A percentile compares a stretch with the other conserved stretches of the same genome.
Evolutionary conservation across 2,797 vertebrate genomes (phyloP).

Genomic region (Myotis daubentonii): DNA sequence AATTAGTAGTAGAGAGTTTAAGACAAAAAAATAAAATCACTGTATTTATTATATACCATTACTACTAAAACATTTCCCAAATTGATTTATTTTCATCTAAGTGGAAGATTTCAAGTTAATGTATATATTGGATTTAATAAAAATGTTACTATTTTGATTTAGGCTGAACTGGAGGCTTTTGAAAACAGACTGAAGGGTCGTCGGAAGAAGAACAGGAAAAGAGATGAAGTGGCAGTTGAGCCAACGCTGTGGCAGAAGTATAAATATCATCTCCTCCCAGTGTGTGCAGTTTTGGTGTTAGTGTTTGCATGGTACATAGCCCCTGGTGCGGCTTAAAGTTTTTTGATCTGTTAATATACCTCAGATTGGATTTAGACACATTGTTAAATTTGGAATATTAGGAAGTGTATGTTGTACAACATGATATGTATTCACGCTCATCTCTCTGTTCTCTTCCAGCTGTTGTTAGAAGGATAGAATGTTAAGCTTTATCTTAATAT

Average conservation of each 20-base stretch:
- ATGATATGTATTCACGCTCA: conserved; percentile 43
- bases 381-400: conserved; percentile 70
- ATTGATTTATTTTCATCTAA: conserved; percentile 51
- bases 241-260: conserved; percentile 86
- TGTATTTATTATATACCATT: background rate
- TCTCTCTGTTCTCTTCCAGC: conserved; percentile 61
- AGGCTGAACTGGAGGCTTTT: conserved; percentile 97
- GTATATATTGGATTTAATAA: conserved; percentile 50
- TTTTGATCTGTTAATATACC: conserved; percentile 70
- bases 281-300: conserved; percentile 87
- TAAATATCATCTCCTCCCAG: conserved; percentile 87
- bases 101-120: background rate
- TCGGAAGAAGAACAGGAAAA: conserved; percentile 90
- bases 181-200: conserved; percentile 95
- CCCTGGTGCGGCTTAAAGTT: conserved; percentile 75
- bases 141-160: conserved; percentile 61
- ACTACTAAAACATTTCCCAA: conserved; percentile 21
- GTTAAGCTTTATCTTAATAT: conserved; percentile 55
- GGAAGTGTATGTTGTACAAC: conserved; percentile 59
- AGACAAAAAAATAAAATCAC: background rate
- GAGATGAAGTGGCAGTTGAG: conserved; percentile 89
- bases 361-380: conserved; percentile 70
- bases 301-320: conserved; percentile 89
- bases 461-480: conserved; percentile 58
- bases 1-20: background rate